These are phyloP conservation scores for Psix sp. DNA, from an alignment of 1,140 invertebrate genomes.

Conservation along the genomic window DNA sequence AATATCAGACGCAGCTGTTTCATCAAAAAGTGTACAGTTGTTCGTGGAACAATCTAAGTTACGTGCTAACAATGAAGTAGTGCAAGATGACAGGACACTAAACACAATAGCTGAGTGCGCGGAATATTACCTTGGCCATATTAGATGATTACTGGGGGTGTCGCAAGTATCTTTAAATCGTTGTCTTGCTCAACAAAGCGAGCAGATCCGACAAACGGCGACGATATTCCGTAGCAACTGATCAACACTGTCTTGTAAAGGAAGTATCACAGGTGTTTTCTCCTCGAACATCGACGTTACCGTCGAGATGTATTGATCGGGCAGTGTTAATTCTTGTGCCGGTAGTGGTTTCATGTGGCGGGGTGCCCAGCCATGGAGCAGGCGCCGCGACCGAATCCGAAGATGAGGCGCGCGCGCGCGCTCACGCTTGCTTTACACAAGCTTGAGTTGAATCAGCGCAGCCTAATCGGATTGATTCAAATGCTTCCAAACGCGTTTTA, in stretches of 20 bases:
- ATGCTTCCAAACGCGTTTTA: too few relatives aligned
- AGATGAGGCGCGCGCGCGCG: conserved; percentile 26
- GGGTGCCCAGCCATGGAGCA: conserved; percentile 44
- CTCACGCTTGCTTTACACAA: conserved; percentile 10
- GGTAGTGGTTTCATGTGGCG: conserved; percentile 55
- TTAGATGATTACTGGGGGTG: conserved; percentile 5
- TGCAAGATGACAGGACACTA: conserved; percentile 10
- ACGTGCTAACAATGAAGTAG: background rate
- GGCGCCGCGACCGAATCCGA: conserved; percentile 47
- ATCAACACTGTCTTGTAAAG: conserved; percentile 4
- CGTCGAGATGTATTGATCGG: conserved; percentile 57
- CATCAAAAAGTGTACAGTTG: too few relatives aligned
- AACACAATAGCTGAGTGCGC: conserved; percentile 35
- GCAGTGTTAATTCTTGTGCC: conserved; percentile 50
- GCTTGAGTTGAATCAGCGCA: background rate
- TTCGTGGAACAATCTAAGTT: too few relatives aligned
- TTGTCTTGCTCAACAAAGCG: background rate
- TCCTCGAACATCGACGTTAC: conserved; percentile 54
- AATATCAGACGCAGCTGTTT: too few relatives aligned
- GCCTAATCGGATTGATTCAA: too few relatives aligned
- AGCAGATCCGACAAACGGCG: background rate
- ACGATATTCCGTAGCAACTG: background rate
- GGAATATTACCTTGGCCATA: conserved; percentile 50
- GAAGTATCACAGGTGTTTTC: conserved; percentile 49
- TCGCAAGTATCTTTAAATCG: too few relatives aligned